Evolutionary conservation across 2,113 vertebrate species (phyloP), one percentile per base, ranked within the genome.

Genomic region (Sitta europaea): DNA sequence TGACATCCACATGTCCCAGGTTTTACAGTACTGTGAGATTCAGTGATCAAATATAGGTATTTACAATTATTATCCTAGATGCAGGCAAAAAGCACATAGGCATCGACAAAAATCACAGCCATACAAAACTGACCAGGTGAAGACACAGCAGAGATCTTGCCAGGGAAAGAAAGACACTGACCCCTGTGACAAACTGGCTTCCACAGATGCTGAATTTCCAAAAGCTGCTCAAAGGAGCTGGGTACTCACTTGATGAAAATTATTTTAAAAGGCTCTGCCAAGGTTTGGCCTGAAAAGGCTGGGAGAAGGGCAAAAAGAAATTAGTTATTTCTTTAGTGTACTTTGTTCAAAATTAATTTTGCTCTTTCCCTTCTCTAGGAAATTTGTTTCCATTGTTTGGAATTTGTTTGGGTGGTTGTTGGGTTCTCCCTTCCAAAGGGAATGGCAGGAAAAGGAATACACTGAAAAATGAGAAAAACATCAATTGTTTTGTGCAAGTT

Each of bases 321-420:
- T 31, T 6, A 85, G 19, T 51, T 88, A 65, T 79, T 80, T 74
- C 55, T 54, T 29, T 36, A 16, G 12, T 10, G 14, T n/a, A 62
- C 54, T 90, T 54, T 31, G 35, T 47, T 50, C 58, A 28, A 79
- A 93, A 58, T 66, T 27, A 42, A 70, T 90, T 92, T 90, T 77
- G n/a, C 31, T 66, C 45, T 79, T 66, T 94, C 59, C 45, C 8
- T 92, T 86, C 75, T 57, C 67, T 88, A 73, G 62, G 66, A 93
- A 88, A 90, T 79, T 76, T 62, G 31, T 73, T 95, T 92, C 92
- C 71, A 3, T 79, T 96, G 95, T 97, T 96, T 93, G 92, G 71
- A 88, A 76, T 74, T 86, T 92, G 88, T 92, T 95, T 96, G 92
- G 94, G 94, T 93, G 78, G 95, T 94, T 97, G 82, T 95, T 83